A percentile compares a stretch with the other conserved stretches of the same genome.
Evolutionary conservation across 1,140 invertebrate species (phyloP).

Genomic region (Dendroctonus valens): DNA sequence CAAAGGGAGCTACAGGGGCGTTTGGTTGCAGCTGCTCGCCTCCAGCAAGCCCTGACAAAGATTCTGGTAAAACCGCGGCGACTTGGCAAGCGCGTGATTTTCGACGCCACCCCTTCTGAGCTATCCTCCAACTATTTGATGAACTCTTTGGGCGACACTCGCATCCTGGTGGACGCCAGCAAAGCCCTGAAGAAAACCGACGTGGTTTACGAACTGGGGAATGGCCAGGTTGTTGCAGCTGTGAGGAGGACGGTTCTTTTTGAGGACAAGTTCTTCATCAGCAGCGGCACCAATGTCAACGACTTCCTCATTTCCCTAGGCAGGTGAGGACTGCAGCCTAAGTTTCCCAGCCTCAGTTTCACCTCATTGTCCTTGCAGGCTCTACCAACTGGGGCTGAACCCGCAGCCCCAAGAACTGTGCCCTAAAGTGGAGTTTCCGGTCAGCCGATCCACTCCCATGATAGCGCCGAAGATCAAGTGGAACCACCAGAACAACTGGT

Average conservation of each 20-base stretch:
- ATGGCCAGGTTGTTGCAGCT: neutral
- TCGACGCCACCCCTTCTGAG: conserved; percentile 10
- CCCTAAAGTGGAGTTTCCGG: conserved; percentile 58
- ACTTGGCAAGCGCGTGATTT: conserved; percentile 21
- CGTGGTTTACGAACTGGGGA: conserved; percentile 15
- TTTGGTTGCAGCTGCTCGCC: conserved; percentile 2
- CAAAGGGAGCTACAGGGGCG: too few species aligned
- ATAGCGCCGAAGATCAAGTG: conserved; percentile 62
- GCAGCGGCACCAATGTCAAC: neutral
- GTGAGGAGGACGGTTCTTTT: neutral
- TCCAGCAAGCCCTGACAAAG: conserved; percentile 12
- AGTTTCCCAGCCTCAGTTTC: neutral
- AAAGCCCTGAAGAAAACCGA: neutral
- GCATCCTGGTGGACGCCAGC: conserved; percentile 8
- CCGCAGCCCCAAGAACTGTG: conserved; percentile 58
- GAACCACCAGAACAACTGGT: conserved; percentile 60
- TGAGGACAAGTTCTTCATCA: conserved; percentile 1
- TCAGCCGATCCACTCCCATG: conserved; percentile 62
- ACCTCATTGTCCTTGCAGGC: conserved; percentile 49
- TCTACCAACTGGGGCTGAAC: conserved; percentile 60
- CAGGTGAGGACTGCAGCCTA: conserved; percentile 3
- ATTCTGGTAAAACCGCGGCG: conserved; percentile 10
- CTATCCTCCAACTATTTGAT: conserved; percentile 11
- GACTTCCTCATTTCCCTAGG: conserved; percentile 11
- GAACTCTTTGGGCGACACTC: conserved; percentile 5